phyloP scores from a whole-genome alignment of 2,797 vertebrate genomes.

The Sebastes steindachneri region DNA sequence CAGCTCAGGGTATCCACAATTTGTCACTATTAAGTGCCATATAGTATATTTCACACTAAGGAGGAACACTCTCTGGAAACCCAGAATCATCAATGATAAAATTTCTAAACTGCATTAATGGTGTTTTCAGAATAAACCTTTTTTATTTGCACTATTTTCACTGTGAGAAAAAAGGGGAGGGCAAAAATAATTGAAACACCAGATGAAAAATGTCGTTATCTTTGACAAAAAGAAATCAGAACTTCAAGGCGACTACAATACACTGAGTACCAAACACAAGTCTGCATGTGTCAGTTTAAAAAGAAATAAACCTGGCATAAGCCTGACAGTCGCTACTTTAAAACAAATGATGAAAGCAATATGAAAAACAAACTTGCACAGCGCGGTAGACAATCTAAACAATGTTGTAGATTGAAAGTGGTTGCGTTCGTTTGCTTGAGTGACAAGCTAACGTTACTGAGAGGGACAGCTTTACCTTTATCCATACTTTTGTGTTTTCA shows the following conservation, averaged over 20 bases:
- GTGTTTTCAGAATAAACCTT: neutral
- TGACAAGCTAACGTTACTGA: neutral
- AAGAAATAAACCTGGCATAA: neutral
- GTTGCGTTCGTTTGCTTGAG: neutral
- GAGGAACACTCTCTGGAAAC: neutral
- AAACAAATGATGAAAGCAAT: neutral
- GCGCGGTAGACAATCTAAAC: neutral
- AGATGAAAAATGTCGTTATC: constrained; percentile 10
- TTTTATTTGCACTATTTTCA: constrained; percentile 8
- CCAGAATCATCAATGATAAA: neutral
- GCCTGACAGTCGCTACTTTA: neutral
- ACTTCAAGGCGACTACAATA: neutral
- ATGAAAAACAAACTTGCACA: neutral
- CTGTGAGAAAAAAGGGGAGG: neutral
- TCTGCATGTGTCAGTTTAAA: neutral
- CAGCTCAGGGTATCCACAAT: neutral
- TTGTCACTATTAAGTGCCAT: neutral
- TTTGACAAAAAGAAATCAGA: constrained; percentile 17
- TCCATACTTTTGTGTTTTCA: neutral
- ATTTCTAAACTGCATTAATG: neutral
- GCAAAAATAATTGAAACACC: constrained; percentile 1
- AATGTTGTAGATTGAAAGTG: neutral
- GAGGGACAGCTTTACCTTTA: neutral
- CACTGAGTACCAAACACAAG: neutral
- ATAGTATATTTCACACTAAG: neutral